Evolutionary conservation across 1,140 invertebrate species (phyloP).

Genomic region (Dinothrombium tinctorium): DNA sequence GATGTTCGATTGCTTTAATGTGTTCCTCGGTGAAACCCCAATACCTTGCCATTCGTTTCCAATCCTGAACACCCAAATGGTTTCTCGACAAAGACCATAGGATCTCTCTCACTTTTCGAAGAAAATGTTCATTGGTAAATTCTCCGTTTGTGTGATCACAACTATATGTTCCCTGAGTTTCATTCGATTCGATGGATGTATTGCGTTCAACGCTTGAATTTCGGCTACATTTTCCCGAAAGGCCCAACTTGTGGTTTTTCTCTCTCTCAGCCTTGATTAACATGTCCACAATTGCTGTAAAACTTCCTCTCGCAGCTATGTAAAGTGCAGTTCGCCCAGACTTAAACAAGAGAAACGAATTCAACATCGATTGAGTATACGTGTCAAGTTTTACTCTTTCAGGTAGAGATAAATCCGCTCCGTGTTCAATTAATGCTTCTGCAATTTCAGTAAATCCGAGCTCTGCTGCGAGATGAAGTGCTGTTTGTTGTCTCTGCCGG

Average conservation of each 20-base stretch:
- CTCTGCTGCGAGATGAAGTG: conserved; percentile 46
- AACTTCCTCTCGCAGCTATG: conserved; percentile 48
- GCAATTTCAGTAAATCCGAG: conserved; percentile 40
- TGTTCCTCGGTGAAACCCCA: conserved; percentile 47
- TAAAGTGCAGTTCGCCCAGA: conserved; percentile 39
- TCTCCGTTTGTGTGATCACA: background rate
- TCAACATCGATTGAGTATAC: background rate
- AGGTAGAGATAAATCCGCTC: conserved; percentile 35
- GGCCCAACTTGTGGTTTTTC: background rate
- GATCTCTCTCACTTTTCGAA: conserved; percentile 24
- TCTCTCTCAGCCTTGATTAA: conserved; percentile 40
- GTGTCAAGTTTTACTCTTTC: conserved; percentile 29
- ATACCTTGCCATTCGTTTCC: conserved; percentile 40
- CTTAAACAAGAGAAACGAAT: conserved; percentile 17
- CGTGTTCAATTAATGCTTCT: conserved; percentile 34
- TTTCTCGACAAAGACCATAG: conserved; percentile 42
- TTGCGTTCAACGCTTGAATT: conserved; percentile 3
- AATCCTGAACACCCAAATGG: conserved; percentile 36
- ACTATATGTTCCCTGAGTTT: conserved; percentile 1
- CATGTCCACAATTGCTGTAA: conserved; percentile 58
- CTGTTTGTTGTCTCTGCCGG: conserved; percentile 27
- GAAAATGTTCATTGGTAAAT: conserved; percentile 10
- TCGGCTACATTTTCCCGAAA: background rate
- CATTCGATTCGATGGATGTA: conserved; percentile 1
- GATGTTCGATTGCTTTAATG: conserved; percentile 44